Conservation (phyloP, 2,888 invertebrate species). For the Plemyria rubiginata region DNA sequence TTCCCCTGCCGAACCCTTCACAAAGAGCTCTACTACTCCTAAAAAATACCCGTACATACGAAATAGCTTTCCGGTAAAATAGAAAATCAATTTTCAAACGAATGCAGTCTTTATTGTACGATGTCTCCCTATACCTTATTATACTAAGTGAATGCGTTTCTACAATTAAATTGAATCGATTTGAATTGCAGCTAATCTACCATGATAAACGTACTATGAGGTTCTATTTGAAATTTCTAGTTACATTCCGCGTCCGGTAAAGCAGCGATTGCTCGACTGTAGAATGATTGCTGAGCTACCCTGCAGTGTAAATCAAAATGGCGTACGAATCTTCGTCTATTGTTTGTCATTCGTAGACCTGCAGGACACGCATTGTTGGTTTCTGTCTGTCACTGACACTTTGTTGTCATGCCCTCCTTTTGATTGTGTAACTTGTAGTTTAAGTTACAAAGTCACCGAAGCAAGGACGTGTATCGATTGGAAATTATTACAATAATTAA, state of each 20-base stretch:
- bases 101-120: background rate
- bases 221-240: no score
- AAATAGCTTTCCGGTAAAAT: background rate
- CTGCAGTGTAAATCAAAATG: no score
- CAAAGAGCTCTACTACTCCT: no score
- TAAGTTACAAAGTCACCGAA: no score
- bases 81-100: background rate
- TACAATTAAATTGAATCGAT: conserved; percentile 24
- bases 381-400: conserved; percentile 30
- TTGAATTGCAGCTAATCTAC: conserved; percentile 19
- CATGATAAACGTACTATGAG: no score
- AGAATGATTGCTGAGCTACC: no score
- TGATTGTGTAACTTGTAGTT: background rate
- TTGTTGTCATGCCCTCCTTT: conserved; percentile 17
- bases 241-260: no score
- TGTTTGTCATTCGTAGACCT: no score
- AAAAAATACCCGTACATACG: background rate
- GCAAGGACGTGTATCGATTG: background rate
- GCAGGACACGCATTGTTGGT: conserved; percentile 28
- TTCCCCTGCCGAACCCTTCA: no score
- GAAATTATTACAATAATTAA: background rate
- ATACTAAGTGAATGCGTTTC: conserved; percentile 19
- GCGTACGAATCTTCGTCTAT: no score
- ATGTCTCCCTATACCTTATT: conserved; percentile 16
- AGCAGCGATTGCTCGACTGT: no score